Base-by-base conservation (phyloP, 2,888 invertebrate species). In the Plemyria rubiginata region DNA sequence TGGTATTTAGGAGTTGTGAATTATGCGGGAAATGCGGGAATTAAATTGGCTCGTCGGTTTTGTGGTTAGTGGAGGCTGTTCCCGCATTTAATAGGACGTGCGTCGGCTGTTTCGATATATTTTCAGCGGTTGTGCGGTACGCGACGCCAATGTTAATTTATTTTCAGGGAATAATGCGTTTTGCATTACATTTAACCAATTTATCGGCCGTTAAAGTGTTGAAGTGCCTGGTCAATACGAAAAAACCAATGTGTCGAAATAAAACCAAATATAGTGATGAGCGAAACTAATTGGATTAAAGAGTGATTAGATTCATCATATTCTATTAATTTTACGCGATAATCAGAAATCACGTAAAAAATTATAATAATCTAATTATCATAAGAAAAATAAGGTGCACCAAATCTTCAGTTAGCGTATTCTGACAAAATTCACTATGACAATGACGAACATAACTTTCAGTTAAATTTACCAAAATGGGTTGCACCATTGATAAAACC, bases 41-140 rank as follows among this genome's bases (percentile, higher is more conserved):
- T 79, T 77, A 80, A 82, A 81, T 80, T 80, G 76, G 74, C 78
- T 78, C 77, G 77, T 78, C 80, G 85, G 81, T 81, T 79, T 75
- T 85, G 87, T 81, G 86, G 87, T 86, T 75, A 75, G 75, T 74
- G 76, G 75, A 77, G 80, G 83, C 80, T 84, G 81, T 81, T 81
- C 79, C 78, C 78, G 79, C 77, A 79, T 81, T 82, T 83, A 80
- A 81, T 80, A 75, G 76, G 70, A 76, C 77, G 80, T 76, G 77
- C 73, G 79, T 80, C 81, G 80, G 58, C 71, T 71, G 76, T 82
- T 84, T 84, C 83, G 80, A 81, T 78, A 81, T 78, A 81, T 84
- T 84, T 85, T 82, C 81, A 79, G 80, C 70, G 73, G 78, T 76
- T 72, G 68, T 76, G 76, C 72, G 75, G 77, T 75, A 75, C 72